These are phyloP conservation scores for Alaudala cheleensis DNA, from an alignment of 2,113 vertebrate species.

Conservation along the genomic window DNA sequence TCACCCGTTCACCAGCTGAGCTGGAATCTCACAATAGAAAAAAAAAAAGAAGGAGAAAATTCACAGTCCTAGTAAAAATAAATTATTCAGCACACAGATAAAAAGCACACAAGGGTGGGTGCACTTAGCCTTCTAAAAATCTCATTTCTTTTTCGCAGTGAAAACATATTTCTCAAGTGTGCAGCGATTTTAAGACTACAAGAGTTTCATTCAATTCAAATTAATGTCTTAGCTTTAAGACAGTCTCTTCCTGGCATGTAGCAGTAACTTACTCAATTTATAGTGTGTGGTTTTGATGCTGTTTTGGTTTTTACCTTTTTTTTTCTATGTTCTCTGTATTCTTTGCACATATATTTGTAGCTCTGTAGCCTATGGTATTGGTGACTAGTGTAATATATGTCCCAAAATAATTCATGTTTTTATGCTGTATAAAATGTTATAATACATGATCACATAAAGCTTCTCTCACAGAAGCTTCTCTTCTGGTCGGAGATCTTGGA, in stretches of 20 bases:
- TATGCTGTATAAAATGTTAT: too few species aligned
- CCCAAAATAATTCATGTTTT: too few species aligned
- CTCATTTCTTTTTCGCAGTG: not conserved
- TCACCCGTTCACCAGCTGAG: not conserved
- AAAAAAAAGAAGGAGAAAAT: not conserved
- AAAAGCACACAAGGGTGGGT: not conserved
- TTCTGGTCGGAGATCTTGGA: too few species aligned
- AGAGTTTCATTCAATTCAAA: not conserved
- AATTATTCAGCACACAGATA: not conserved
- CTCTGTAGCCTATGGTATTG: not conserved
- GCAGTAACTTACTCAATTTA: not conserved
- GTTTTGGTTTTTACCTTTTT: not conserved
- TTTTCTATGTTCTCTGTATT: not conserved
- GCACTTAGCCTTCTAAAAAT: not conserved
- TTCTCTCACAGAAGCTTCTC: too few species aligned
- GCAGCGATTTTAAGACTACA: not conserved
- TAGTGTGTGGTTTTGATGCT: not conserved
- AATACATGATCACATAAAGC: too few species aligned
- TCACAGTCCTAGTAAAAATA: not conserved
- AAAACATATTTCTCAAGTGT: not conserved
- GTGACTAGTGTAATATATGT: too few species aligned
- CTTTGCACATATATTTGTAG: not conserved
- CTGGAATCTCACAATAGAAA: not conserved
- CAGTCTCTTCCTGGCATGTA: not conserved
- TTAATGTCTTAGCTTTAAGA: not conserved